These are phyloP conservation scores for Ochropacha duplaris DNA, from an alignment of 2,888 invertebrate species.

Conservation along the genomic window DNA sequence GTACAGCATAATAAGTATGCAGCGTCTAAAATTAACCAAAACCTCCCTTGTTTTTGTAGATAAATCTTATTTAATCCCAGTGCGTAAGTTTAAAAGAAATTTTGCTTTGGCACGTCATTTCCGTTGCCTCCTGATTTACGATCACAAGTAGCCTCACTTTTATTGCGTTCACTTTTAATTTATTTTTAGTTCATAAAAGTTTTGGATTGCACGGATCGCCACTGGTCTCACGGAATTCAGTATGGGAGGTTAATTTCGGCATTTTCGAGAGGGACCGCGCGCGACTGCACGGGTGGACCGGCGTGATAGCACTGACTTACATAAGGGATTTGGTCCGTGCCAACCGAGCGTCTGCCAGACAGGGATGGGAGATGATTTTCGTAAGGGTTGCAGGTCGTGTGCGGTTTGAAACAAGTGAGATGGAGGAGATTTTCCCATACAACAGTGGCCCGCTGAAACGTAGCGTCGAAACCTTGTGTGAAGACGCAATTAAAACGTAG, in stretches of 20 bases:
- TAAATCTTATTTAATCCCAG: constrained; percentile 61
- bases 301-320: constrained; percentile 74
- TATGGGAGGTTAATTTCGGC: constrained; percentile 45
- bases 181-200: constrained; percentile 54
- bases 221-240: constrained; percentile 33
- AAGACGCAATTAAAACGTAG: constrained; percentile 80
- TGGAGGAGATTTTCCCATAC: constrained; percentile 64
- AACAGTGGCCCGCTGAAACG: constrained; percentile 52
- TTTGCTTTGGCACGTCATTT: constrained; percentile 51
- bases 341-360: constrained; percentile 61
- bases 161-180: constrained; percentile 9
- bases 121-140: constrained; percentile 39
- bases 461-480: constrained; percentile 70
- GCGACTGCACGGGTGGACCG: constrained; percentile 46
- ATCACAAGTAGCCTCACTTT: constrained; percentile 34
- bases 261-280: constrained; percentile 50
- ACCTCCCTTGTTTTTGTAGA: constrained; percentile 54
- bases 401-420: constrained; percentile 60
- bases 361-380: constrained; percentile 61
- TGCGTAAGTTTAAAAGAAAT: constrained; percentile 58
- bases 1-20: constrained; percentile 53
- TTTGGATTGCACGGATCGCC: constrained; percentile 42
- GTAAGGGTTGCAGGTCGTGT: constrained; percentile 62
- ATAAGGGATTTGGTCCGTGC: constrained; percentile 76
- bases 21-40: constrained; percentile 57